Conservation (phyloP, 2,888 invertebrate species). For the Hypsopygia costalis region DNA sequence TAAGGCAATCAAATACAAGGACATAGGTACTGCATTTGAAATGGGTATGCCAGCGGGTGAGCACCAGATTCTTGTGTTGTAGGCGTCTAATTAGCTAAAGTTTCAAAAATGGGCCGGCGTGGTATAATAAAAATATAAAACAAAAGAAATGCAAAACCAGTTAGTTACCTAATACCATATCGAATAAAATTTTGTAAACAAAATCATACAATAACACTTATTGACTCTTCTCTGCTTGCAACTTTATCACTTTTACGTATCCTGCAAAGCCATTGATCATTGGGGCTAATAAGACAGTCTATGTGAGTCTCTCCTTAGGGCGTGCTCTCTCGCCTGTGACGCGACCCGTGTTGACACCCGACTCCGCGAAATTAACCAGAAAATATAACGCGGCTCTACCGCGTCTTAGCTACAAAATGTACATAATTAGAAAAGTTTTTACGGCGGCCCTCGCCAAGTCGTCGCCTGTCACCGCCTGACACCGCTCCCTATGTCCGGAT, state of each 20-base stretch:
- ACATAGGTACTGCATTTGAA: too few relatives aligned
- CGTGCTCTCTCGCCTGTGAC: constrained; percentile 10
- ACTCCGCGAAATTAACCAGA: constrained; percentile 67
- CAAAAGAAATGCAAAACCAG: too few relatives aligned
- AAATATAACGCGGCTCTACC: constrained; percentile 63
- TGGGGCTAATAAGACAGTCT: background rate
- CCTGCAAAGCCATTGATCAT: constrained; percentile 6
- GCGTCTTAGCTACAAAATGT: constrained; percentile 73
- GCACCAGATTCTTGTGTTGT: too few relatives aligned
- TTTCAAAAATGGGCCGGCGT: too few relatives aligned
- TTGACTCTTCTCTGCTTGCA: too few relatives aligned
- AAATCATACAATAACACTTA: too few relatives aligned
- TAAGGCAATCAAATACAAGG: too few relatives aligned
- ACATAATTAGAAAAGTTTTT: constrained; percentile 80
- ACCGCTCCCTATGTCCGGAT: constrained; percentile 64
- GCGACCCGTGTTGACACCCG: constrained; percentile 44
- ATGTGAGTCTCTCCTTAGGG: background rate
- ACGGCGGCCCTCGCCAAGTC: constrained; percentile 63
- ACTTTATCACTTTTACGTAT: constrained; percentile 3
- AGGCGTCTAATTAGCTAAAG: too few relatives aligned
- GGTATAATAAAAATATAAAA: too few relatives aligned
- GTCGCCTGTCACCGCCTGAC: constrained; percentile 64
- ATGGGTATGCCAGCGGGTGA: too few relatives aligned
- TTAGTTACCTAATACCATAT: too few relatives aligned
- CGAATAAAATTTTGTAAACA: too few relatives aligned